Percentiles rank a stretch among this genome's conserved stretches.
Conservation (phyloP, 2,888 invertebrate genomes). For the Drosophila cracens region DNA sequence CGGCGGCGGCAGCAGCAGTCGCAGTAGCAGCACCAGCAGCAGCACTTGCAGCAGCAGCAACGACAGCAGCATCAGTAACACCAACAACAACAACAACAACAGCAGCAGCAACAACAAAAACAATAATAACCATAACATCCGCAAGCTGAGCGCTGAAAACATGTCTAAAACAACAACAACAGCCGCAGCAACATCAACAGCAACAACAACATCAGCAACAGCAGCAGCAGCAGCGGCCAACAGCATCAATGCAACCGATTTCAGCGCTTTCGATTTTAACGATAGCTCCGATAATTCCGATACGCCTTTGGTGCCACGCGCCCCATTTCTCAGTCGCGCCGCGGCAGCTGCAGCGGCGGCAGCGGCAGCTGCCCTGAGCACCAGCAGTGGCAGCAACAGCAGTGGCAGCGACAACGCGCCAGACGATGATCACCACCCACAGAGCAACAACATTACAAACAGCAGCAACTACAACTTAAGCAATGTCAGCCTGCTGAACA, state of each 20-base stretch:
- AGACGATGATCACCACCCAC: conserved; percentile 9
- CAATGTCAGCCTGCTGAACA: conserved; percentile 24
- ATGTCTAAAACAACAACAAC: conserved; percentile 35
- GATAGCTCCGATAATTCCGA: conserved; percentile 84
- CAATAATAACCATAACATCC: conserved; percentile 22
- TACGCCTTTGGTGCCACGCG: conserved; percentile 79
- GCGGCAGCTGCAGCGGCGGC: conserved; percentile 66
- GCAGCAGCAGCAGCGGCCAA: conserved; percentile 31
- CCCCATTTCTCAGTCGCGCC: conserved; percentile 82
- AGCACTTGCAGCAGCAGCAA: conserved; percentile 34
- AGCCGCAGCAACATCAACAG: conserved; percentile 20
- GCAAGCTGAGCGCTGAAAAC: conserved; percentile 12
- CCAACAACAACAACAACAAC: conserved; percentile 21
- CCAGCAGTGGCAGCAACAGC: conserved; percentile 56
- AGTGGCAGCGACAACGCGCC: conserved; percentile 40
- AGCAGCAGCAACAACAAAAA: conserved; percentile 31
- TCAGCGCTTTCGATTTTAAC: conserved; percentile 85
- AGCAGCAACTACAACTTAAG: conserved; percentile 22
- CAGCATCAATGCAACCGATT: conserved; percentile 70
- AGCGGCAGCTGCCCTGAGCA: conserved; percentile 58
- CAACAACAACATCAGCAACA: conserved; percentile 33
- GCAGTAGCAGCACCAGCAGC: conserved; percentile 28
- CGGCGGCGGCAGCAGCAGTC: conserved; percentile 21
- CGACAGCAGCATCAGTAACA: conserved; percentile 29
- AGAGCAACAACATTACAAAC: conserved; percentile 34